A percentile compares a stretch with the other conserved stretches of the same genome.
Conservation (phyloP, 1,140 invertebrate genomes). For the Ruditapes philippinarum region DNA sequence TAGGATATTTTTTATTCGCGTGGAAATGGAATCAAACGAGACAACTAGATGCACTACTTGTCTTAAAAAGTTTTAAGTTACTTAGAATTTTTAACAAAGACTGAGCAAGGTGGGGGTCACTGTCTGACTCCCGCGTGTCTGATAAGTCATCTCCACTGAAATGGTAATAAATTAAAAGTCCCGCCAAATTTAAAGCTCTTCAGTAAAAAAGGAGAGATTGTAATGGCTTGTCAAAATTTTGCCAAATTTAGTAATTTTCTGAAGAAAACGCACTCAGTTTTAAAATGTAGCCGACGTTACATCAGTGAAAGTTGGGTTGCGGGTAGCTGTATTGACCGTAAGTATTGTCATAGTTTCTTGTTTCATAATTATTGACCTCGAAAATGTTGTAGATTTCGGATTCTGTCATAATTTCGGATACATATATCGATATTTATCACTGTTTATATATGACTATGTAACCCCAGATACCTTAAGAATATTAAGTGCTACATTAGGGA, state of each 20-base stretch:
- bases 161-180: not conserved
- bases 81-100: too few relatives aligned
- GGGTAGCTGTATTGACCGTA: conserved; percentile 78
- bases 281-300: conserved; percentile 31
- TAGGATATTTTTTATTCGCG: too few relatives aligned
- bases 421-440: too few relatives aligned
- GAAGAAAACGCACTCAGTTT: not conserved
- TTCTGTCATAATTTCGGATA: not conserved
- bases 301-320: conserved; percentile 66
- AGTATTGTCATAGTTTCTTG: not conserved
- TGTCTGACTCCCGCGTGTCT: too few relatives aligned
- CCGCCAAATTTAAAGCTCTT: not conserved
- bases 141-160: not conserved
- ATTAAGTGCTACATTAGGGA: too few relatives aligned
- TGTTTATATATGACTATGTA: too few relatives aligned
- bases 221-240: not conserved
- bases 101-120: too few relatives aligned
- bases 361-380: not conserved
- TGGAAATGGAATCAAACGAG: too few relatives aligned
- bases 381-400: not conserved
- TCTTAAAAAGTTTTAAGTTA: too few relatives aligned
- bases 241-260: not conserved
- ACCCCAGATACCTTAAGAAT: too few relatives aligned
- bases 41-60: too few relatives aligned
- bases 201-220: not conserved